phyloP scores from a whole-genome alignment of 2,113 vertebrate species.

The Campylorhamphus procurvoides region DNA sequence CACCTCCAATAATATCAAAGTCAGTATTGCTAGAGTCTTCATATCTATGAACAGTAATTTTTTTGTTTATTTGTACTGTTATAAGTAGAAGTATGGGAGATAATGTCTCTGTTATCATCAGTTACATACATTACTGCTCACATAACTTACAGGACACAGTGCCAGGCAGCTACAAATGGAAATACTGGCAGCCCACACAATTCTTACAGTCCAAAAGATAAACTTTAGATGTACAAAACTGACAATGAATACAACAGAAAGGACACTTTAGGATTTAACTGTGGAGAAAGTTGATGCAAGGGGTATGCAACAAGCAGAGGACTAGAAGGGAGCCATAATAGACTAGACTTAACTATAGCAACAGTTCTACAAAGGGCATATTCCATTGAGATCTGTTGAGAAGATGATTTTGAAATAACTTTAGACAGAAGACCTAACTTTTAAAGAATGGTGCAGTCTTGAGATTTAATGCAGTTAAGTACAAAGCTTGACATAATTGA shows the following conservation, averaged over 20 bases:
- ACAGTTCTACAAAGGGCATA: neutral
- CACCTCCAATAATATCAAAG: neutral
- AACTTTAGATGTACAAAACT: neutral
- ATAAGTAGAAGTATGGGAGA: neutral
- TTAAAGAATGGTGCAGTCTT: neutral
- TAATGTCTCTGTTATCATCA: neutral
- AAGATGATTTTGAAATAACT: neutral
- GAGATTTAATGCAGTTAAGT: neutral
- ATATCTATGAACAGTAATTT: neutral
- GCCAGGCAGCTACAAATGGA: neutral
- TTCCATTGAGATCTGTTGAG: neutral
- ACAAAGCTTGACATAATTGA: neutral
- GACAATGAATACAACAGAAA: neutral
- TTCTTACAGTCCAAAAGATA: neutral
- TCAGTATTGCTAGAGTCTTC: neutral
- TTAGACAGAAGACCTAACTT: neutral
- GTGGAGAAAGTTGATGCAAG: neutral
- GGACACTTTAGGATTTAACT: neutral
- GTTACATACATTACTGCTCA: neutral
- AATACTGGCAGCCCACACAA: neutral
- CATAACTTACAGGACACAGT: accelerated
- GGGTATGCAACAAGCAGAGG: neutral
- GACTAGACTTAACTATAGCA: neutral
- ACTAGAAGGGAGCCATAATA: neutral
- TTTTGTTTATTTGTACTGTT: neutral